Base-by-base conservation (phyloP, 2,888 invertebrate species). In the Troilus luridus region DNA sequence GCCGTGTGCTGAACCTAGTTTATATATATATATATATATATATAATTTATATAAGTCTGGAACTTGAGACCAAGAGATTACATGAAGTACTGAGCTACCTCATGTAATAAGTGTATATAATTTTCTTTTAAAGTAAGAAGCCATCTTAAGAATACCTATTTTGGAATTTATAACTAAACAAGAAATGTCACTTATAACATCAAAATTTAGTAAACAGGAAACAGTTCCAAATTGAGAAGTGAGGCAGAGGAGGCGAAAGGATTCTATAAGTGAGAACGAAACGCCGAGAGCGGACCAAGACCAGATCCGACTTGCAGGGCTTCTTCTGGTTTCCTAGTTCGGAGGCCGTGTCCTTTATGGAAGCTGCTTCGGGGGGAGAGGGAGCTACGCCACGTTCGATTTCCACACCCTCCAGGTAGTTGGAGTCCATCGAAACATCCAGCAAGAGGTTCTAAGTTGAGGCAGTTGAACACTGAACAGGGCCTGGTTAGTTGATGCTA, bases 291-390 rank as follows among this genome's bases (percentile, higher is more conserved):
- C 59, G 14, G 59, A 59, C 2, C 14, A 59, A 59, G 59, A 14
- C 59, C 72, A 24, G 24, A 27, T 67, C 24, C 8, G 64, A 19
- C 67, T 67, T 41, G 72, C 72, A 77, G 72, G 72, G 41, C 27
- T 41, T 77, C 72, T 77, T 77, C 72, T 41, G 27, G 72, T 77
- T 77, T 77, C 72, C 72, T n/a, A 77, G 41, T 41, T 77, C 27
- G 72, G 72, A 77, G 17, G 24, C 5, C 12, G 3, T 12, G 72
- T 41, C 41, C 72, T 41, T 41, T 17, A 77, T 41, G 72, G 72
- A 77, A 77, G 41, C 72, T 77, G 24, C 72, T 6, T 2, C 6
- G n/a, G 64, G 0, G 9, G 64, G 12, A 14, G 72, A 41, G 72
- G 41, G 41, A 14, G 27, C 41, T 24, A 24, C 41, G 8, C 8